Percentiles rank a stretch among this genome's conserved stretches.
phyloP scores from a whole-genome alignment of 2,113 vertebrate genomes.

The Hyaena hyaena region DNA sequence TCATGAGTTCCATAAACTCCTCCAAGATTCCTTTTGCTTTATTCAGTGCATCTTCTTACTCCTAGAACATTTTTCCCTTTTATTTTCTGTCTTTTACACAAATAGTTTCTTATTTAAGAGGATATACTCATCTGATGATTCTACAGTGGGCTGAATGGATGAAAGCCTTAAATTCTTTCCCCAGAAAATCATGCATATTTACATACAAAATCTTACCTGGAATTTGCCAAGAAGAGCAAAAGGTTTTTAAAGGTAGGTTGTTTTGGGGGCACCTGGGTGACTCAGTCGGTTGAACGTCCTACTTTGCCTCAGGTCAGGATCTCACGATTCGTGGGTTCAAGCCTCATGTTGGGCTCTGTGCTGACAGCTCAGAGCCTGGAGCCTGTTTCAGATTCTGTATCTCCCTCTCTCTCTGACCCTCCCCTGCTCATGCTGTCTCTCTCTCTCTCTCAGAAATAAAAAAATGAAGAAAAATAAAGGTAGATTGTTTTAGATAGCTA shows the following conservation, averaged over 20 bases:
- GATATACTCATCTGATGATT: neutral
- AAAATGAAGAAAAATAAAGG: neutral
- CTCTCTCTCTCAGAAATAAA: too few relatives aligned
- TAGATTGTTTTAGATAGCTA: neutral
- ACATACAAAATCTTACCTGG: neutral
- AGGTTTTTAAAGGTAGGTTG: neutral
- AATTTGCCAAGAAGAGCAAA: neutral
- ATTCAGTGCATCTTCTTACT: neutral
- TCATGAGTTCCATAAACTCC: neutral
- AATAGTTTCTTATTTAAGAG: neutral
- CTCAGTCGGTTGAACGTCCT: too few relatives aligned
- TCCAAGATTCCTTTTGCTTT: neutral
- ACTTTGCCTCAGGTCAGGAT: too few relatives aligned
- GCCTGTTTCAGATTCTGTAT: too few relatives aligned
- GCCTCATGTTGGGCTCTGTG: too few relatives aligned
- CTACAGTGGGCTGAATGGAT: neutral
- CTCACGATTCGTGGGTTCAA: too few relatives aligned
- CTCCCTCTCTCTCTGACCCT: too few relatives aligned
- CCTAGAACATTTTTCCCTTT: neutral
- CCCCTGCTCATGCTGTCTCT: too few relatives aligned
- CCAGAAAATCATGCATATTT: neutral
- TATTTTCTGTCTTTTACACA: neutral
- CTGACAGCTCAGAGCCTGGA: too few relatives aligned
- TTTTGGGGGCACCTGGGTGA: neutral
- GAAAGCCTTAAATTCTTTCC: neutral